Evolutionary conservation across 2,113 vertebrate species (phyloP), one percentile per base, ranked within the genome.

Genomic region (Ancistrus triradiatus): DNA sequence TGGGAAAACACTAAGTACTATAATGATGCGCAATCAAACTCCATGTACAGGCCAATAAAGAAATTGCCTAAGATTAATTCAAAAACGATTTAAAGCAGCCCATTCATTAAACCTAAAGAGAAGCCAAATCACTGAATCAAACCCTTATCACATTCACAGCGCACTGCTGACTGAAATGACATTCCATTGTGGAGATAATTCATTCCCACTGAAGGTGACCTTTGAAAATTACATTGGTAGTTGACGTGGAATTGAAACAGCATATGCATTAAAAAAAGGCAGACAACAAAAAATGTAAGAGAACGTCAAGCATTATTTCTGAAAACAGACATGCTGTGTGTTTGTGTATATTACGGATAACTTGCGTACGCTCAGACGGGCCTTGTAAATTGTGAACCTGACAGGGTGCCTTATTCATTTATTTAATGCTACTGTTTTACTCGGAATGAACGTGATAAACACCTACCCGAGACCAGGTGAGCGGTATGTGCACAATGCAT

Each of bases 221-320:
- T 81, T 76, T 80, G 70, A 63, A 80, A 79, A 81, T 83, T 68
- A 59, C 72, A 82, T 85, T 80, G 76, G 76, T 74, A 71, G 77
- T n/a, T 69, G 66, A 68, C 43, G 35, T 27, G 49, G 27, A 55
- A 64, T 57, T 46, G 64, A 58, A 70, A 71, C 60, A 46, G 38
- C 50, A 50, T 55, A 65, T 57, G 27, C 61, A 65, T 68, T 59
- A 56, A 66, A 53, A 68, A 57, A 21, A 57, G 17, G 31, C 7
- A 42, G 27, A 9, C 46, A 40, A 37, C 28, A 44, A 59, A 60
- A 61, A n/a, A 63, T 25, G 31, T 11, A 65, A 65, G 56, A 68
- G 60, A 27, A 46, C 10, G 37, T 18, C 49, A 18, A 11, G 48
- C 17, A 18, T 68, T 56, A 60, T 74, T 61, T 56, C 18, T 46